Evolutionary conservation across 1,140 invertebrate species (phyloP).

Genomic region (Cydia strobilella): DNA sequence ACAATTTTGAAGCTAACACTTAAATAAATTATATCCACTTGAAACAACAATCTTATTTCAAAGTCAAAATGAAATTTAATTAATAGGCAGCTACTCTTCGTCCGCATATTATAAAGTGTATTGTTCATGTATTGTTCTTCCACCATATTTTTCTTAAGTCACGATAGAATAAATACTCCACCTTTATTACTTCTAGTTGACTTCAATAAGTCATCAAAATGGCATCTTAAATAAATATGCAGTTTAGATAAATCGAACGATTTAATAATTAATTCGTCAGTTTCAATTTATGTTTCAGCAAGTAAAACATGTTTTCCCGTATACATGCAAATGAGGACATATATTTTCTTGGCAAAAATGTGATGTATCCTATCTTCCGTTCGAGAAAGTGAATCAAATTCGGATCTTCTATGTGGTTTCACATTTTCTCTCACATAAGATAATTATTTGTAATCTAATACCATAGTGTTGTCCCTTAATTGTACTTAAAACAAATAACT

Average conservation of each 20-base stretch:
- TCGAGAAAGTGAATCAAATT: neutral
- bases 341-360: constrained; percentile 16
- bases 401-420: neutral
- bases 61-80: too few species aligned
- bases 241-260: too few species aligned
- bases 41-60: too few species aligned
- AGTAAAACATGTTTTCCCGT: neutral
- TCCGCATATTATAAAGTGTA: neutral
- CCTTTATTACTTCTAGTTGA: neutral
- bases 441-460: too few species aligned
- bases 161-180: neutral
- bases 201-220: neutral
- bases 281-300: constrained; percentile 12
- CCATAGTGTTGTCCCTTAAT: too few species aligned
- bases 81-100: too few species aligned
- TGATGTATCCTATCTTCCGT: constrained; percentile 4
- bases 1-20: too few species aligned
- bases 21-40: too few species aligned
- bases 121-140: too few species aligned
- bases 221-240: too few species aligned
- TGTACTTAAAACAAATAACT: too few species aligned
- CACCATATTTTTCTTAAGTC: neutral
- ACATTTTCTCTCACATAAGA: neutral
- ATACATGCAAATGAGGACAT: neutral
- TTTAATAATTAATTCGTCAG: constrained; percentile 26